Conservation (phyloP, 2,113 vertebrate genomes). For the Furnarius figulus region DNA sequence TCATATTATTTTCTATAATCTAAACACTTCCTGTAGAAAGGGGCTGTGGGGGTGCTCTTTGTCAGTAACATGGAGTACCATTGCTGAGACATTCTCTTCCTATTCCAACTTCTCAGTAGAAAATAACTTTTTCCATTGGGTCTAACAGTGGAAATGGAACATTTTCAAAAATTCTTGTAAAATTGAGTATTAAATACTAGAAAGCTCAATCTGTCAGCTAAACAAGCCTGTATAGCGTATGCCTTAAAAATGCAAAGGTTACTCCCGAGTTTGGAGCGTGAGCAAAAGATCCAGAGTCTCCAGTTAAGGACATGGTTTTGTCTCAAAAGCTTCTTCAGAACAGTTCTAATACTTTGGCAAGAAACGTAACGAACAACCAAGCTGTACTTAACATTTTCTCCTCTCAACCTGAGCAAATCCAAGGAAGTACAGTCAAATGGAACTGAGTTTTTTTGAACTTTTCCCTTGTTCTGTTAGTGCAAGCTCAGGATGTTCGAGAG, state of each 20-base stretch:
- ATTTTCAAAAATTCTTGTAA: background rate
- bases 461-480: background rate
- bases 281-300: background rate
- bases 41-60: rapidly evolving
- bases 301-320: background rate
- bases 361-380: background rate
- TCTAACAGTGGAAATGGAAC: background rate
- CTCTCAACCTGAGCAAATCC: background rate
- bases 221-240: background rate
- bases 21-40: background rate
- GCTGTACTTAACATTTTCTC: background rate
- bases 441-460: background rate
- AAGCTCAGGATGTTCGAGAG: background rate
- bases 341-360: background rate
- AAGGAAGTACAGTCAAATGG: background rate
- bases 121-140: background rate
- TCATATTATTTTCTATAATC: background rate
- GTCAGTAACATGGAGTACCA: background rate
- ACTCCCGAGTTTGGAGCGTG: background rate
- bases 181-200: background rate
- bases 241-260: background rate
- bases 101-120: background rate
- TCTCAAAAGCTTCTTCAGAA: background rate
- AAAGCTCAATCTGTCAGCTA: background rate
- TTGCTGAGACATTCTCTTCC: background rate